Evolutionary conservation across 1,140 invertebrate species (phyloP).

Genomic region (Lordiphosa collinella): DNA sequence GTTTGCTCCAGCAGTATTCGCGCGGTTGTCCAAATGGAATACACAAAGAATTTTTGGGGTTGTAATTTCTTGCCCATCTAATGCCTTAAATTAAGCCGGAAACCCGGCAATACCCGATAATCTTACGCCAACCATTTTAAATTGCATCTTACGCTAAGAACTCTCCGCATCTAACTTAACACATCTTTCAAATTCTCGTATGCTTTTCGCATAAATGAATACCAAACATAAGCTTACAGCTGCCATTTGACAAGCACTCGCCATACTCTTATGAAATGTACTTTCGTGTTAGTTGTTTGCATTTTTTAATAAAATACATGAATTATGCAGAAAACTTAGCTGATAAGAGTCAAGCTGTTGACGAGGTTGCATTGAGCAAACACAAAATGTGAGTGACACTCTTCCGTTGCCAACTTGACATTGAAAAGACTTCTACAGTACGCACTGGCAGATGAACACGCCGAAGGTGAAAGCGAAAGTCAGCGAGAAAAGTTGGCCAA

Average conservation of each 20-base stretch:
- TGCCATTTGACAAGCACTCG: slow-evolving; percentile 9
- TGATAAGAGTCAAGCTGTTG: slow-evolving; percentile 4
- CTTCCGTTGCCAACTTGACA: slow-evolving; percentile 1
- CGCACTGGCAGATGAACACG: neutral
- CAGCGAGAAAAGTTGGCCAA: slow-evolving; percentile 2
- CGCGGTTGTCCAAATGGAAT: no score
- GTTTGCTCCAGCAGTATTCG: no score
- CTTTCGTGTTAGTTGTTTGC: slow-evolving; percentile 1
- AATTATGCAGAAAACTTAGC: slow-evolving; percentile 10
- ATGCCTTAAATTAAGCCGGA: no score
- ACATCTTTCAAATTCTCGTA: neutral
- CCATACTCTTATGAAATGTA: neutral
- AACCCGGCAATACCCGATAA: no score
- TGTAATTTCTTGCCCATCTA: no score
- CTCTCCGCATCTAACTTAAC: no score
- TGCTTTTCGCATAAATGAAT: slow-evolving; percentile 11
- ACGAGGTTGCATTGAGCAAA: neutral
- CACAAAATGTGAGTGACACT: slow-evolving; percentile 1
- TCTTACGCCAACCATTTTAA: no score
- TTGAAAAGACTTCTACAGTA: neutral
- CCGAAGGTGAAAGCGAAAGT: slow-evolving; percentile 7
- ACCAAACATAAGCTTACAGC: slow-evolving; percentile 4
- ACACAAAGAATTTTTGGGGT: no score
- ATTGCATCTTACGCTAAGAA: no score
- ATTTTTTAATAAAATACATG: slow-evolving; percentile 10